Evolutionary conservation across 2,888 invertebrate genomes (phyloP), one percentile per base, ranked within the genome.

Genomic region (Trisateles emortualis): DNA sequence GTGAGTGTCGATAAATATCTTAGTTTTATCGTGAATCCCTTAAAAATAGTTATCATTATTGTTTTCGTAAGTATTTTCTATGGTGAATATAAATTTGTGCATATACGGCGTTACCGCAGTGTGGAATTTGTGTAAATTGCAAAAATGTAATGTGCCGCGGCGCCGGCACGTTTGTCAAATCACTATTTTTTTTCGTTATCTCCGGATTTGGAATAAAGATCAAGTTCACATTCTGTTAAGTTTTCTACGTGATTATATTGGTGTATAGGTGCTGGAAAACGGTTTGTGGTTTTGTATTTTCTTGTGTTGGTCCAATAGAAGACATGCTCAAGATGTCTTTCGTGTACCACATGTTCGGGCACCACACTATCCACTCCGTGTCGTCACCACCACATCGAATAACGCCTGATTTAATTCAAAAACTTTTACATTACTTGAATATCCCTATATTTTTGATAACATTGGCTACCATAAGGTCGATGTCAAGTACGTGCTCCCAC

Each of bases 1-100:
- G 96, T 96, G 96, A 96, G 96, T 96, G 95, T 94, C 92, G 92
- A 92, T 93, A 92, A 92, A 92, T 92, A 93, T 91, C 87, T 85
- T 87, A 87, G 81, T 93, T 92, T 93, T 92, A 90, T 80, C 79
- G 91, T 86, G 87, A 86, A 86, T 86, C 83, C 85, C 73, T 82
- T 85, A 80, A 81, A 80, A 84, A 86, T 87, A 85, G 81, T 87
- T 81, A 72, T 83, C 79, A 78, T 83, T 83, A 84, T 79, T 81
- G 81, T 85, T 92, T 91, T 91, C 74, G 93, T 93, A 90, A 93
- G 93, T 93, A 92, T 90, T 88, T 86, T 79, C 66, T 74, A 81
- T 83, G 80, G 90, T 91, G 91, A 84, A 84, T 75, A 78, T 80
- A 83, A 86, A 81, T 86, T 75, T 86, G 90, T 89, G 88, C 79